Percentiles rank a stretch among this genome's conserved stretches.
These are phyloP conservation scores for Hemicentrotus pulcherrimus DNA, from an alignment of 35 echinoderm and acorn worm species.

Conservation along the genomic window DNA sequence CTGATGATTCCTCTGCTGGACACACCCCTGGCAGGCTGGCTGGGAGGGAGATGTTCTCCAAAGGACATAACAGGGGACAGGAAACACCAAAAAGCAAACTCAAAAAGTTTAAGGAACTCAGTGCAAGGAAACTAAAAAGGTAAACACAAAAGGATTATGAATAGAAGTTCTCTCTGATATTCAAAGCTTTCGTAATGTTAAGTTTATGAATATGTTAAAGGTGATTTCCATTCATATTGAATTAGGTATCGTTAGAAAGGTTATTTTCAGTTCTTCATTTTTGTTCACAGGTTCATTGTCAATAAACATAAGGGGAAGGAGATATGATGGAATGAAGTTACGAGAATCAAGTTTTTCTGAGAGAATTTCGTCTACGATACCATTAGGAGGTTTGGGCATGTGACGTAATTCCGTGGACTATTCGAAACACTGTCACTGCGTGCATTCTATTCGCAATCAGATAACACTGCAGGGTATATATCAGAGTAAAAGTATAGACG, in stretches of 20 bases:
- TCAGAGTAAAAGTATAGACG: too few species aligned
- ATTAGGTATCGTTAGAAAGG: neutral
- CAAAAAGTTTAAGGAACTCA: slow-evolving; percentile 74
- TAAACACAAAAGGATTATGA: neutral
- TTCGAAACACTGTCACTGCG: too few species aligned
- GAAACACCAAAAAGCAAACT: slow-evolving; percentile 72
- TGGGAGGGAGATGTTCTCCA: neutral
- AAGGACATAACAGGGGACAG: slow-evolving; percentile 9
- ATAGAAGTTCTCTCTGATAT: neutral
- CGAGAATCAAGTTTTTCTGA: too few species aligned
- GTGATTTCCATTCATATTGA: too few species aligned
- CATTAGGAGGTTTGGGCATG: too few species aligned
- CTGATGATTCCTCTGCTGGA: slow-evolving; percentile 85
- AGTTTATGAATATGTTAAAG: neutral
- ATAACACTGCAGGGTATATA: too few species aligned
- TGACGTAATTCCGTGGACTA: too few species aligned
- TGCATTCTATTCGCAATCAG: too few species aligned
- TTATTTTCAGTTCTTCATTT: neutral
- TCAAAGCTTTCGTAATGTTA: neutral
- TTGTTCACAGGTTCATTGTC: too few species aligned
- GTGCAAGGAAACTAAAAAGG: slow-evolving; percentile 84
- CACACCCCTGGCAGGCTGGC: slow-evolving; percentile 44
- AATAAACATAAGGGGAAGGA: too few species aligned
- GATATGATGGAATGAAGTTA: too few species aligned
- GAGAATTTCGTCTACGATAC: too few species aligned